Conservation (phyloP, 2,113 vertebrate species). For the Trogon surrucura region DNA sequence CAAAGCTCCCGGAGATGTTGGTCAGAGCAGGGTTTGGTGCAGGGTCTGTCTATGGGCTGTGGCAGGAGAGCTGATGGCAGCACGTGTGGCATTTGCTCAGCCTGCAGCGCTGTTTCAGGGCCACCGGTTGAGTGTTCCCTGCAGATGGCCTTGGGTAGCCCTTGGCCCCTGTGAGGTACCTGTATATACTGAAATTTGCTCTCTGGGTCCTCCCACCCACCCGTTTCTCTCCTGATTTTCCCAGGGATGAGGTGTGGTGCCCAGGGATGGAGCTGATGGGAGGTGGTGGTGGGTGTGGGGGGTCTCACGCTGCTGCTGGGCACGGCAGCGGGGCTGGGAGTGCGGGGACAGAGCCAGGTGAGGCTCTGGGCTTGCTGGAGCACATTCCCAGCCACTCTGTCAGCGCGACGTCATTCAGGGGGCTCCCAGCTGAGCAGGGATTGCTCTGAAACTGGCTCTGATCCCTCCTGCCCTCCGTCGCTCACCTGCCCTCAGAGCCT, state of each 20-base stretch:
- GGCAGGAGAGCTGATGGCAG: background rate
- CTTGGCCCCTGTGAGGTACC: background rate
- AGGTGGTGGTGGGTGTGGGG: background rate
- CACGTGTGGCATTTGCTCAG: rapidly evolving
- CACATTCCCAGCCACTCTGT: background rate
- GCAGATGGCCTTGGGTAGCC: background rate
- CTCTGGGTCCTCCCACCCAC: background rate
- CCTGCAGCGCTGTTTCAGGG: background rate
- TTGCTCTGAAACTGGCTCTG: rapidly evolving
- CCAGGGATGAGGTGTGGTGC: background rate
- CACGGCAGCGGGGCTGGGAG: background rate
- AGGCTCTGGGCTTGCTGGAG: background rate
- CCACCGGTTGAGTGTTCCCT: background rate
- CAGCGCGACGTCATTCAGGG: background rate
- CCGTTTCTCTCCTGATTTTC: background rate
- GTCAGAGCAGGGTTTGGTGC: rapidly evolving
- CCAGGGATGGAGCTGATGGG: background rate
- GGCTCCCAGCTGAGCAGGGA: background rate
- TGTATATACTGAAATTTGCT: background rate
- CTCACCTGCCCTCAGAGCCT: background rate
- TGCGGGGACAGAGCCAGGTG: background rate
- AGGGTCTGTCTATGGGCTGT: background rate
- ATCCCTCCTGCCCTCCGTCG: background rate
- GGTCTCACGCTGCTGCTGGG: background rate
- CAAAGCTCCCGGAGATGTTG: background rate